Evolutionary conservation across 2,797 vertebrate species (phyloP).

Genomic region (Enteromius anoplus): DNA sequence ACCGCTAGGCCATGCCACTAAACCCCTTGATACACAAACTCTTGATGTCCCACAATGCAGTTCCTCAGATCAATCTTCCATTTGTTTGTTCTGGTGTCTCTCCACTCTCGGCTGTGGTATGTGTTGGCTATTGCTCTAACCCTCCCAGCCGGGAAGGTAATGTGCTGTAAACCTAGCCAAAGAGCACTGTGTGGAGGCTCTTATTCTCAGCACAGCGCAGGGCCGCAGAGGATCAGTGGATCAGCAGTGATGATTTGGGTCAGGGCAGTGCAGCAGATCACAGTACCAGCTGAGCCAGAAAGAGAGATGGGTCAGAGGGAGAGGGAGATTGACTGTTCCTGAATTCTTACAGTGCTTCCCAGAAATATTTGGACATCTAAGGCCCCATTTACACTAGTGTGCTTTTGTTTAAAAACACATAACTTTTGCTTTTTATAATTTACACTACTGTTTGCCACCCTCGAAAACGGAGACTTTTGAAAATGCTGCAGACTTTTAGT

Average conservation of each 20-base stretch:
- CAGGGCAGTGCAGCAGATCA: conserved; percentile 31
- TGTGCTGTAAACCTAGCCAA: conserved; percentile 50
- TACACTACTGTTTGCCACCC: no score
- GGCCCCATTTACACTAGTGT: no score
- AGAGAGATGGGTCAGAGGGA: conserved; percentile 7
- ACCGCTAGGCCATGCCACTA: not conserved
- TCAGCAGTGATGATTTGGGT: conserved; percentile 49
- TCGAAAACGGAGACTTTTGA: no score
- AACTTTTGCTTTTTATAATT: no score
- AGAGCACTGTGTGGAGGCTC: conserved; percentile 47
- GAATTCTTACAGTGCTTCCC: not conserved
- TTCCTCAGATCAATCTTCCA: conserved; percentile 34
- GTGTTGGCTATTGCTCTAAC: conserved; percentile 61
- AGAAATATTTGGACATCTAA: not conserved
- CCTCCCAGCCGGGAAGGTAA: conserved; percentile 56
- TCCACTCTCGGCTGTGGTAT: conserved; percentile 37
- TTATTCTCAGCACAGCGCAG: conserved; percentile 40
- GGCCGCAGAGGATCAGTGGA: conserved; percentile 50
- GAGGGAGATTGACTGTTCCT: conserved; percentile 8
- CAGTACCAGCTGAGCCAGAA: conserved; percentile 12
- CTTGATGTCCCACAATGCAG: not conserved
- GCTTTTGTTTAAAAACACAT: no score
- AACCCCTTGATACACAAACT: not conserved
- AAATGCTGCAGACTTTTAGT: no score
- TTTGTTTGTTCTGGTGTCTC: conserved; percentile 29